Base-by-base conservation (phyloP, 2,888 invertebrate species). In the Agrochola macilenta region DNA sequence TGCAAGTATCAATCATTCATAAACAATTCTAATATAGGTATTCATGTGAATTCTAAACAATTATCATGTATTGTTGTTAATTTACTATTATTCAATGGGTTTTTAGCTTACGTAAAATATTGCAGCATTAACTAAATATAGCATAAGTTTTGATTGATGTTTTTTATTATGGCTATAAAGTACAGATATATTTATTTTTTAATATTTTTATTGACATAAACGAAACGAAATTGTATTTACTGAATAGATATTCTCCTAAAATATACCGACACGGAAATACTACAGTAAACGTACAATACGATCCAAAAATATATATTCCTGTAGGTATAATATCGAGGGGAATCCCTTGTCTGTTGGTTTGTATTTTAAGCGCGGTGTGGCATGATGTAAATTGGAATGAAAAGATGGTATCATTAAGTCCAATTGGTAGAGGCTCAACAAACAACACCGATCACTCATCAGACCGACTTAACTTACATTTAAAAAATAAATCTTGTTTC, bases 71-170 rank as follows among this genome's bases (percentile, higher is more conserved):
- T 9, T 39, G 7, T 49, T 52, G 17, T 79, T 49, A 23, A 52
- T 75, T 79, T 39, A 57, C 9, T 23, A 0, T 46, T 61, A 26
- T 23, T 35, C 76, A 49, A 71, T 23, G 79, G 54, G 61, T 70
- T 70, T 75, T 63, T 57, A 63, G 26, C 23, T 63, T 57, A 79
- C 46, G 26, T 49, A 46, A 14, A 60, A 23, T 61, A n/a, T 57
- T 14, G 5, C 1, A 46, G 17, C 43, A 23, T 54, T 30, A 14
- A 54, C 52, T 52, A 54, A 52, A n/a, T 35, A 52, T 17, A 35
- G 35, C 1, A 14, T 26, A 46, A 20, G 7, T 26, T 66, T 26
- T 46, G 11, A 20, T 26, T 7, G 7, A 20, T 23, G 4, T 46
- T 66, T 49, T 57, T 63, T 7, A 49, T 17, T 49, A 17, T 14